A percentile compares a stretch with the other conserved stretches of the same genome.
phyloP scores from a whole-genome alignment of 1,140 invertebrate genomes.

The Lycorma delicatula region DNA sequence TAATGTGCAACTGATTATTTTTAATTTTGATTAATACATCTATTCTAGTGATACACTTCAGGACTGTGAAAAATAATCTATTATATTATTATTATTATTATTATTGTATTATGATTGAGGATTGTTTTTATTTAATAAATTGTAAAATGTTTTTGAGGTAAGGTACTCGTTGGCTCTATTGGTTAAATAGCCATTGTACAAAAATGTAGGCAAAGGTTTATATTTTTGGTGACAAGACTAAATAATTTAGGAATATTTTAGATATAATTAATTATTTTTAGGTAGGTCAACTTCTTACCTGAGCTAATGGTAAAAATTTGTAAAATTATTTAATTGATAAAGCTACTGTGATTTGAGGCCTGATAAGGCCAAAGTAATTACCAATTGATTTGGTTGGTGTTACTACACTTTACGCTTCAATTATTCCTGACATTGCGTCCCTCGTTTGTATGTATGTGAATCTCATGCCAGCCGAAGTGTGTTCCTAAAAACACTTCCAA shows the following conservation, averaged over 20 bases:
- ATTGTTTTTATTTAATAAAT: too few relatives aligned
- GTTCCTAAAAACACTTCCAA: constrained; percentile 25
- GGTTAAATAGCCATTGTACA: constrained; percentile 1
- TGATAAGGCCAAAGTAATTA: background rate
- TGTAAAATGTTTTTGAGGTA: too few relatives aligned
- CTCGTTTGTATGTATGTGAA: constrained; percentile 22
- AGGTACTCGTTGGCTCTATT: too few relatives aligned
- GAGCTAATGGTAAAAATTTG: constrained; percentile 8
- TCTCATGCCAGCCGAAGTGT: constrained; percentile 28
- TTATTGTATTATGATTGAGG: too few relatives aligned
- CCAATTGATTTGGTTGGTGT: background rate
- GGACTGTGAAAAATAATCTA: too few relatives aligned
- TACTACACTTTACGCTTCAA: constrained; percentile 13
- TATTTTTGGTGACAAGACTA: constrained; percentile 1
- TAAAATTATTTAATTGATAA: constrained; percentile 6
- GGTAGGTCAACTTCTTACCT: constrained; percentile 14
- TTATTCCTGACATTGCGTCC: constrained; percentile 27
- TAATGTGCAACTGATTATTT: background rate
- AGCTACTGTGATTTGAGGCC: constrained; percentile 10
- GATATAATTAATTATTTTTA: background rate
- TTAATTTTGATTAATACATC: background rate
- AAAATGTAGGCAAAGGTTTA: constrained; percentile 2
- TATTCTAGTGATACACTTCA: too few relatives aligned
- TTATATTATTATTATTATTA: too few relatives aligned
- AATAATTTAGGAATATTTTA: background rate